Percentiles rank a stretch among this genome's conserved stretches.
Evolutionary conservation across 1,140 invertebrate species (phyloP).

Genomic region (Heliothis subflexa): DNA sequence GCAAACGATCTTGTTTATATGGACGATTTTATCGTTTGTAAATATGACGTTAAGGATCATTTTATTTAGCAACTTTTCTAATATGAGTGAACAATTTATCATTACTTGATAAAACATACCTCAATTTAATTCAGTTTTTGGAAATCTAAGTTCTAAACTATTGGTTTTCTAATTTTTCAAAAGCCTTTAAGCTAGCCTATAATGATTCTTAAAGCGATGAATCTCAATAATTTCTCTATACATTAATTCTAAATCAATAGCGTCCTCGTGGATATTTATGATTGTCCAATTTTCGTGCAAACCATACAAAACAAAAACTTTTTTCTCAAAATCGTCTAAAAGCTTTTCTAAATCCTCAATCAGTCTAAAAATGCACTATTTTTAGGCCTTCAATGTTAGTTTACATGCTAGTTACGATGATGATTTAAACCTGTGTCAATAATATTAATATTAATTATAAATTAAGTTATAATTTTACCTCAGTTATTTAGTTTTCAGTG

Average conservation of each 20-base stretch:
- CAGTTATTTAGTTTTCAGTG: slow-evolving; percentile 34
- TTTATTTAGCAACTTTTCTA: slow-evolving; percentile 17
- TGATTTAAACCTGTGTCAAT: slow-evolving; percentile 27
- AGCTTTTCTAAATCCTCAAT: slow-evolving; percentile 64
- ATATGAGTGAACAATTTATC: background rate
- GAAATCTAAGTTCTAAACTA: slow-evolving; percentile 37
- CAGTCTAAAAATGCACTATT: slow-evolving; percentile 68
- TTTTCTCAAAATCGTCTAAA: slow-evolving; percentile 60
- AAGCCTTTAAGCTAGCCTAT: slow-evolving; percentile 61
- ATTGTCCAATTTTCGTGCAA: slow-evolving; percentile 64
- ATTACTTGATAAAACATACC: slow-evolving; percentile 30
- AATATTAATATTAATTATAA: slow-evolving; percentile 18
- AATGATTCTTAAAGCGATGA: slow-evolving; percentile 57
- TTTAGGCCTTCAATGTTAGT: slow-evolving; percentile 61
- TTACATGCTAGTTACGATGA: slow-evolving; percentile 59
- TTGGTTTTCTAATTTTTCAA: slow-evolving; percentile 48
- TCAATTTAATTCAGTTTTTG: background rate
- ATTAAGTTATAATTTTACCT: slow-evolving; percentile 36
- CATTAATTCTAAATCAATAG: slow-evolving; percentile 52
- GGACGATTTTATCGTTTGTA: background rate
- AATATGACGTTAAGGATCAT: slow-evolving; percentile 11
- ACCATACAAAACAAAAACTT: slow-evolving; percentile 53
- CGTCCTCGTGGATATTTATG: slow-evolving; percentile 63
- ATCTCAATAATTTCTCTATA: slow-evolving; percentile 47
- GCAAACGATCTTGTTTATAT: background rate